Base-by-base conservation (phyloP, 2,113 vertebrate species). In the Pygoscelis antarcticus region DNA sequence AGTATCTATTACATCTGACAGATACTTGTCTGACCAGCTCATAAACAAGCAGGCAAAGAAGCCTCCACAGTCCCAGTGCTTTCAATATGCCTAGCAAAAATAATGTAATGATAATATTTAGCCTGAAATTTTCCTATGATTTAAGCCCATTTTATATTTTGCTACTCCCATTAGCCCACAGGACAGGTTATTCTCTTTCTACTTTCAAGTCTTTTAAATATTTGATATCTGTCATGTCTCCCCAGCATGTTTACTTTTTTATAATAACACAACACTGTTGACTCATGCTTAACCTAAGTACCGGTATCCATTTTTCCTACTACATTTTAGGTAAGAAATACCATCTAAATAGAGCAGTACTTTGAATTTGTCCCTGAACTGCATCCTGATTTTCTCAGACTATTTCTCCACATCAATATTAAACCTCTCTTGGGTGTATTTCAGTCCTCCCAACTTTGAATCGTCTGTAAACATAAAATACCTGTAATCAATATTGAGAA, bases 241-340 rank as follows among this genome's bases (percentile, higher is more conserved):
- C 38, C 16, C 21, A 83, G 70, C 21, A 93, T 2, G 3, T 84
- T 93, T 80, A 47, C 30, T 89, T 89, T 95, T 91, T 79, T 82
- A 91, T 65, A 91, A 87, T 78, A 89, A 69, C 70, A 68, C 11
- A 89, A 65, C 36, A 65, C 34, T 91, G 84, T 79, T 93, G 89
- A 91, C 74, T 93, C 81, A 89, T 55, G 49, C 49, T 93, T 79
- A 91, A 93, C 74, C 52, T 72, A 62, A 89, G 81, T 42, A 91
- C 29, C 44, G 42, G 52, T 64, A 71, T 84, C 74, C 74, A 91
- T 82, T 87, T 84, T 78, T 93, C 84, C 72, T 27, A 66, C 54
- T 72, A 82, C 11, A 10, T 60, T 96, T 91, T 62, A 91, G 72
- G 46, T 82, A 95, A 81, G 81, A 89, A 97, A 95, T 66, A 82